Base-by-base conservation (phyloP, 2,888 invertebrate species). In the Eugnorisma glareosa region DNA sequence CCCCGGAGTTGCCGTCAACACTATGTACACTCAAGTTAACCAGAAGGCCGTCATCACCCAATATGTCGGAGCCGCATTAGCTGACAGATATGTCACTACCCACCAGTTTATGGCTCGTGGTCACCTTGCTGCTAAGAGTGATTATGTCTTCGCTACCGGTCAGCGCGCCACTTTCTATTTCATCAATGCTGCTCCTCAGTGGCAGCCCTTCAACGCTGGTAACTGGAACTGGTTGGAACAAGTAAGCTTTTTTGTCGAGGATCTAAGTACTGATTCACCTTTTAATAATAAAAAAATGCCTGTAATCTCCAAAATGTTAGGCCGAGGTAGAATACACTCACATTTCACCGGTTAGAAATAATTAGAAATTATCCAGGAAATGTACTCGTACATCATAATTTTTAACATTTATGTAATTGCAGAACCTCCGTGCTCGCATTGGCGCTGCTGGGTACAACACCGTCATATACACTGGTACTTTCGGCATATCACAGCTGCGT, bases 161-260 rank as follows among this genome's bases (percentile, higher is more conserved):
- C 97, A 98, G 86, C 93, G 95, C 0, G 92, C 97, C 1, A 97
- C 97, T 0, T 98, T 97, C 92, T 97, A 97, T 91, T 98, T 97
- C 88, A 93, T 97, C 70, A 98, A 98, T 89, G 97, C 96, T 1
- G 97, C 97, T 1, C 98, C 98, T 1, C 98, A 98, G 85, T 98
- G 98, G 98, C 97, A 97, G 77, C 95, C 95, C 0, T 97, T 97
- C 88, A 97, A 97, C 84, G 96, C 93, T 76, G 97, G 97, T n/a
- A 97, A 97, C 90, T 97, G 97, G 97, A 95, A 96, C 91, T 92
- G 88, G 75, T 90, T 97, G n/a, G 97, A 97, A 88, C 93, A 92
- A 86, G 95, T 94, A 64, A 13, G 18, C 5, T 51, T 61, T 66
- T 66, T 64, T 8, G 0, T 35, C 1, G 0, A 40, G 10, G 6